phyloP scores from a whole-genome alignment of 1,140 invertebrate species.

The Panulirus ornatus region DNA sequence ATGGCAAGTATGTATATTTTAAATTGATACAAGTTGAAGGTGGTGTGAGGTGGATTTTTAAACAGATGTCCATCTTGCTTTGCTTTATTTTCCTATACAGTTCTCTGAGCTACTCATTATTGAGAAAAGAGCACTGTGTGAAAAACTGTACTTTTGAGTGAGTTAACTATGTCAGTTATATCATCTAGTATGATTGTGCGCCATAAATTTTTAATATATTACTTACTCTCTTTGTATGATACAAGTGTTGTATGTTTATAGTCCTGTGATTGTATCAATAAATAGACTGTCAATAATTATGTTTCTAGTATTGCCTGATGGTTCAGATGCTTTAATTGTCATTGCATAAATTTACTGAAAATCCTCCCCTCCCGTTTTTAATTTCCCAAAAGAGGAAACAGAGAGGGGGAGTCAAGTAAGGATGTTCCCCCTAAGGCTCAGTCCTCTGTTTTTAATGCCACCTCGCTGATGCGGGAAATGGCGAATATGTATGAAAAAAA shows the following conservation, averaged over 20 bases:
- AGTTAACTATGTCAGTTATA: constrained; percentile 2
- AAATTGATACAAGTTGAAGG: background rate
- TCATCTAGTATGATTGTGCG: constrained; percentile 60
- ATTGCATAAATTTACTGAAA: no score
- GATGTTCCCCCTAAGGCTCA: no score
- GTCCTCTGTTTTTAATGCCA: no score
- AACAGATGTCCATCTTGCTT: constrained; percentile 5
- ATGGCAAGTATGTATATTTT: background rate
- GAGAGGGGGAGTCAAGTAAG: no score
- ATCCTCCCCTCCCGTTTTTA: no score
- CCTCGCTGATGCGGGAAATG: no score
- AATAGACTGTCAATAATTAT: constrained; percentile 46
- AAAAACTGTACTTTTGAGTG: constrained; percentile 24
- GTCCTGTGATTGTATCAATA: constrained; percentile 70
- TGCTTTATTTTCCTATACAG: background rate
- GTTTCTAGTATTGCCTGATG: background rate
- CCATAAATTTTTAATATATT: constrained; percentile 70
- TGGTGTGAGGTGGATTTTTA: background rate
- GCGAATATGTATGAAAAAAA: no score
- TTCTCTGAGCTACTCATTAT: background rate
- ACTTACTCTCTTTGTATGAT: constrained; percentile 57
- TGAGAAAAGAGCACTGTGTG: constrained; percentile 8
- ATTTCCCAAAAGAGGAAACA: no score
- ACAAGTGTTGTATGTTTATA: constrained; percentile 68
- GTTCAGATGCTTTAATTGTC: no score